Evolutionary conservation across 53 echinoderm and acorn worm species (phyloP).

Genomic region (Echinometra lucunter): DNA sequence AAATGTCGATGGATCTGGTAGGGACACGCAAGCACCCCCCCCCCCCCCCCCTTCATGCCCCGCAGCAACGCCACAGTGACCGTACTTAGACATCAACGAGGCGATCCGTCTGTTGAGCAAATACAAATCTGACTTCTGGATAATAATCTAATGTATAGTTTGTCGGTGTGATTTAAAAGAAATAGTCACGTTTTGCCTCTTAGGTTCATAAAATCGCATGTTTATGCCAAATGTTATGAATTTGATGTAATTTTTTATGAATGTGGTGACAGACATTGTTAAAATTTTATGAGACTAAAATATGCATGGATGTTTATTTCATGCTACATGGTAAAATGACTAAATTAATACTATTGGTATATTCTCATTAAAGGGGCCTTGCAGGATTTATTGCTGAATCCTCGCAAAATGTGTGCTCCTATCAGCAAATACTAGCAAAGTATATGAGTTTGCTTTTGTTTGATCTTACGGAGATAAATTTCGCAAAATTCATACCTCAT

Average conservation of each 20-base stretch:
- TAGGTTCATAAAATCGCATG: background rate
- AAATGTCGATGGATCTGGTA: no score
- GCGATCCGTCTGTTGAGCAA: background rate
- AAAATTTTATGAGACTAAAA: background rate
- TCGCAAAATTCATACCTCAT: no score
- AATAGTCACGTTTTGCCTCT: background rate
- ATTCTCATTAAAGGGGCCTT: no score
- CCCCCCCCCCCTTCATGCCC: background rate
- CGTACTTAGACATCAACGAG: background rate
- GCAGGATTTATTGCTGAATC: no score
- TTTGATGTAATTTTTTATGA: no score
- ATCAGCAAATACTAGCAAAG: no score
- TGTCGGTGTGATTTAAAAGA: background rate
- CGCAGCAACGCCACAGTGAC: background rate
- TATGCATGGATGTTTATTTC: no score
- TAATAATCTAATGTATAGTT: background rate
- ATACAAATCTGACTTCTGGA: background rate
- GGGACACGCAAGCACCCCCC: background rate
- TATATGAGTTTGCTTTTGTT: no score
- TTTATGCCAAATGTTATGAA: background rate
- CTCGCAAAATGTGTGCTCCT: no score
- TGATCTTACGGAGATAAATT: no score
- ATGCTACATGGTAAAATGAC: no score
- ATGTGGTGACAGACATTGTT: background rate
- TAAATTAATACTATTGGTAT: no score